Evolutionary conservation across 1,140 invertebrate genomes (phyloP).

Genomic region (Drosophila rufa): DNA sequence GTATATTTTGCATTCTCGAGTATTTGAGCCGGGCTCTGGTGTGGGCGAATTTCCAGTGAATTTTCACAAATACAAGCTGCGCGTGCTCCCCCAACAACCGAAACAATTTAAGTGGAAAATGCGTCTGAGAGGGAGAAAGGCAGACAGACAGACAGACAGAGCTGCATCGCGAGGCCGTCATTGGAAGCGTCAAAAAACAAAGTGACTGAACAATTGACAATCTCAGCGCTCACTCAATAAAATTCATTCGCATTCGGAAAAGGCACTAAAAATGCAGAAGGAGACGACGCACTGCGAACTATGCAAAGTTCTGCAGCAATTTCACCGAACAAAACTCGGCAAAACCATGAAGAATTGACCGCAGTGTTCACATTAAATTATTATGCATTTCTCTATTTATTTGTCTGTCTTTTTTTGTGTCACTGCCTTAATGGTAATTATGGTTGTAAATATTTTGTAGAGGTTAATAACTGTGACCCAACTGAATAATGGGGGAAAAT

Average conservation of each 20-base stretch:
- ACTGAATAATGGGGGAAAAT: conserved; percentile 2
- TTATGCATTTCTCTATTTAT: conserved; percentile 33
- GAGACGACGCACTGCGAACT: neutral
- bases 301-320: conserved; percentile 5
- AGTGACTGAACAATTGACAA: conserved; percentile 39
- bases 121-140: neutral
- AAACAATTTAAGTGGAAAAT: conserved; percentile 28
- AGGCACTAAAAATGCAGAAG: neutral
- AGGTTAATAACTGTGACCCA: neutral
- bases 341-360: conserved; percentile 23
- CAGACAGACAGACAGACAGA: neutral
- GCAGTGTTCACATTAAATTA: conserved; percentile 4
- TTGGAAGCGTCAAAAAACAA: conserved; percentile 31
- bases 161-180: conserved; percentile 8
- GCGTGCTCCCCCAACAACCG: conserved; percentile 27
- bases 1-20: neutral
- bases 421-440: conserved; percentile 21
- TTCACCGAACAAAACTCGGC: neutral
- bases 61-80: conserved; percentile 31
- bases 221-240: conserved; percentile 37
- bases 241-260: conserved; percentile 35
- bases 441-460: conserved; percentile 24
- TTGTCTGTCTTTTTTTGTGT: neutral
- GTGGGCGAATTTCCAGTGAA: conserved; percentile 5
- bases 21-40: conserved; percentile 8